Percentiles rank a stretch among this genome's conserved stretches.
Evolutionary conservation across 2,797 vertebrate species (phyloP).

Genomic region (Rousettus madagascariensis): DNA sequence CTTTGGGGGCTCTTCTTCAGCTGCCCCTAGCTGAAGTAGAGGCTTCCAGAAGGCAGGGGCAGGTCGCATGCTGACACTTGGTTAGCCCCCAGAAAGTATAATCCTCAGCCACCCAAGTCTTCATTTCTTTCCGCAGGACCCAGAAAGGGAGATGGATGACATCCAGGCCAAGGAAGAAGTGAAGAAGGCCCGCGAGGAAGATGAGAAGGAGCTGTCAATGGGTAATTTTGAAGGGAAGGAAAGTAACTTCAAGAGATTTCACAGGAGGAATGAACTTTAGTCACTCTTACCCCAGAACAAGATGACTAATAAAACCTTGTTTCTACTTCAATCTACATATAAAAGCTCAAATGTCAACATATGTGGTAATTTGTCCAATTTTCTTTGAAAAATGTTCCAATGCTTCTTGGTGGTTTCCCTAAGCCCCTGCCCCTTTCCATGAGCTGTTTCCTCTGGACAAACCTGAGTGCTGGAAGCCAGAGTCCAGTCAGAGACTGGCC

Average conservation of each 20-base stretch:
- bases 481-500: not conserved
- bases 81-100: not conserved
- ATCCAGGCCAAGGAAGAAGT: constrained; percentile 80
- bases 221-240: not conserved
- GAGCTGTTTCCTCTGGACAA: not conserved
- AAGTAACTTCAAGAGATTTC: not conserved
- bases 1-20: not conserved
- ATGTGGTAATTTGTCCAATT: not conserved
- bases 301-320: not conserved
- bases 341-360: not conserved
- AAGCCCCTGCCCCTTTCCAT: no score
- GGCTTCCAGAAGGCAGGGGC: not conserved
- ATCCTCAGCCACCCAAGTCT: not conserved
- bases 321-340: not conserved
- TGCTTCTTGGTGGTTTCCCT: not conserved
- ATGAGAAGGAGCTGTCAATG: constrained; percentile 54
- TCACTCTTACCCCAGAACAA: not conserved
- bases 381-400: not conserved
- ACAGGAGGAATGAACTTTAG: constrained; percentile 64
- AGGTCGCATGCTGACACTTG: not conserved
- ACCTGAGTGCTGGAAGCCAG: not conserved
- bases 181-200: constrained; percentile 50
- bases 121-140: constrained; percentile 78
- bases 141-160: constrained; percentile 87
- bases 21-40: not conserved